Base-by-base conservation (phyloP, 2,113 vertebrate genomes). In the Corythornis vintsioides region DNA sequence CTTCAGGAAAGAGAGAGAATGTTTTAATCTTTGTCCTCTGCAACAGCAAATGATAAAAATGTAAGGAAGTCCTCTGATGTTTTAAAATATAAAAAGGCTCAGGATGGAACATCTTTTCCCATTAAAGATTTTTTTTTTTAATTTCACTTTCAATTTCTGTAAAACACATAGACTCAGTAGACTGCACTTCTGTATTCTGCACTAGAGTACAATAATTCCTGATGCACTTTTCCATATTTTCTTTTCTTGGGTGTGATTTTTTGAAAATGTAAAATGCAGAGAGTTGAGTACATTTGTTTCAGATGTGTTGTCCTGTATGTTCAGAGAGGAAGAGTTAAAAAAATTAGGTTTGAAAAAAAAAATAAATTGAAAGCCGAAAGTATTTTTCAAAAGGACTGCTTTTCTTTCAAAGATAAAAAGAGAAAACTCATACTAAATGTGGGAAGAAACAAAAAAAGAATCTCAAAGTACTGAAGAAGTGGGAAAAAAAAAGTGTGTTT, bases 21-120 rank as follows among this genome's bases (percentile, higher is more conserved):
- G 13, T 60, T 94, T 88, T 80, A 7, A 86, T 91, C 64, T 77
- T 70, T 80, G 67, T 83, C 29, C 82, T 83, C 76, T 81, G 55
- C 24, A 88, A 60, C 22, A 56, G 25, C 29, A 86, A 82, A 73
- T 72, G 31, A 31, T 56, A 77, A 92, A 91, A 92, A 50, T 1
- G 0, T 69, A 83, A 77, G 18, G 21, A 50, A 80, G 55, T 63
- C 47, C 64, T 86, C 26, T 33, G 61, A 60, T 90, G 40, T 55
- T 74, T 88, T 57, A 64, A 83, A 86, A 42, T 53, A 72, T 12
- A 38, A 92, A 86, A 85, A 50, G 55, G 25, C 42, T 86, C 33
- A 80, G 55, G 92, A 75, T 65, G 45, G 48, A 94, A 82, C 66
- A 75, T 22, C 16, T 93, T 88, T 91, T 93, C 42, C n/a, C 64